phyloP scores from a whole-genome alignment of 2,888 invertebrate species.

The Thumatha senex region DNA sequence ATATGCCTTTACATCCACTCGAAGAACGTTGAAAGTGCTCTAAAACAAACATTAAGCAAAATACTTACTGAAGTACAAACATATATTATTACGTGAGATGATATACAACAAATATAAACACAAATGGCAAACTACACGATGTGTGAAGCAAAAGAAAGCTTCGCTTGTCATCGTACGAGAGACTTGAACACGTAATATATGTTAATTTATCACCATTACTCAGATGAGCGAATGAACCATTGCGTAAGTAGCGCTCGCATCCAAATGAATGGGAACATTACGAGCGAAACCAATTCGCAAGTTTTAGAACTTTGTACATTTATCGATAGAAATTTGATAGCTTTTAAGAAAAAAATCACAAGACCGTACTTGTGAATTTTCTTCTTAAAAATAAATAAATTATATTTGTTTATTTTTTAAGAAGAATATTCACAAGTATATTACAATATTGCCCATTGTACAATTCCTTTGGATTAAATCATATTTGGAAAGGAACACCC shows the following conservation, averaged over 20 bases:
- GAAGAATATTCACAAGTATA: too few relatives aligned
- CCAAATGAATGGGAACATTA: constrained; percentile 7
- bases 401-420: too few relatives aligned
- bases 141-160: constrained; percentile 29
- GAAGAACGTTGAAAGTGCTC: too few relatives aligned
- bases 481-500: too few relatives aligned
- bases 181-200: constrained; percentile 26
- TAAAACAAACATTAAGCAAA: too few relatives aligned
- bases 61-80: too few relatives aligned
- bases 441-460: too few relatives aligned
- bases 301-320: constrained; percentile 3
- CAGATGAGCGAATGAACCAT: constrained; percentile 29
- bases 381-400: background rate
- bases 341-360: too few relatives aligned
- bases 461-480: too few relatives aligned
- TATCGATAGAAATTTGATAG: background rate
- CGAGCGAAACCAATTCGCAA: constrained; percentile 19
- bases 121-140: constrained; percentile 9
- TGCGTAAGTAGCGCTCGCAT: constrained; percentile 19
- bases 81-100: too few relatives aligned
- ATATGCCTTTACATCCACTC: too few relatives aligned
- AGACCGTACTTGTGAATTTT: background rate
- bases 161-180: constrained; percentile 12
- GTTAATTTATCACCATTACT: constrained; percentile 26
- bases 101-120: background rate